Percentiles rank a stretch among this genome's conserved stretches.
Conservation (phyloP, 2,797 vertebrate genomes). For the Somateria mollissima region DNA sequence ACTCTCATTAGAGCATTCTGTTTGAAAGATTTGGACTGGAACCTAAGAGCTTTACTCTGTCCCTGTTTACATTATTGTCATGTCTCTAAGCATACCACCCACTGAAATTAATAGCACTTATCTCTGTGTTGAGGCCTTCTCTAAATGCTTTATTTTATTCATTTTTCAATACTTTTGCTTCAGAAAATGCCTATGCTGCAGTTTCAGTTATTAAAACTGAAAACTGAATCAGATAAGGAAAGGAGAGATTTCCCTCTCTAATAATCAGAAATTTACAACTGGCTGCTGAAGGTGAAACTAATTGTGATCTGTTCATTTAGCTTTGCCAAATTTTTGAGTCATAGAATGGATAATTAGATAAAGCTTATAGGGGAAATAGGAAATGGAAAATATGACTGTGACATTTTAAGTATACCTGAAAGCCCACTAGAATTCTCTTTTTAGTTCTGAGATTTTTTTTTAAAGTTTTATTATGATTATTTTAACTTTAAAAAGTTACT, state of each 20-base stretch:
- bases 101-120: background rate
- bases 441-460: background rate
- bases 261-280: background rate
- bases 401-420: background rate
- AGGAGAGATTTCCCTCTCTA: background rate
- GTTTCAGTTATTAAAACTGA: background rate
- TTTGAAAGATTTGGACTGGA: constrained; percentile 28
- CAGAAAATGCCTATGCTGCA: background rate
- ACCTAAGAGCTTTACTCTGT: background rate
- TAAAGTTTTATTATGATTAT: background rate
- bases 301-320: background rate
- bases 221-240: background rate
- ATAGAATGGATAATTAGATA: background rate
- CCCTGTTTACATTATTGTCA: background rate
- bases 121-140: background rate
- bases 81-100: background rate
- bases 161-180: background rate
- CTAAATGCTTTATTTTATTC: background rate
- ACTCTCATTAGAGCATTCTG: background rate
- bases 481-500: background rate
- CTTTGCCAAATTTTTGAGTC: background rate
- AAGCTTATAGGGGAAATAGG: background rate
- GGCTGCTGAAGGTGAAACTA: background rate
- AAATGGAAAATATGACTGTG: background rate
- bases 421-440: background rate